These are phyloP conservation scores for Caenorhabditis uteleia DNA, from an alignment of 2,888 invertebrate species.

Conservation along the genomic window DNA sequence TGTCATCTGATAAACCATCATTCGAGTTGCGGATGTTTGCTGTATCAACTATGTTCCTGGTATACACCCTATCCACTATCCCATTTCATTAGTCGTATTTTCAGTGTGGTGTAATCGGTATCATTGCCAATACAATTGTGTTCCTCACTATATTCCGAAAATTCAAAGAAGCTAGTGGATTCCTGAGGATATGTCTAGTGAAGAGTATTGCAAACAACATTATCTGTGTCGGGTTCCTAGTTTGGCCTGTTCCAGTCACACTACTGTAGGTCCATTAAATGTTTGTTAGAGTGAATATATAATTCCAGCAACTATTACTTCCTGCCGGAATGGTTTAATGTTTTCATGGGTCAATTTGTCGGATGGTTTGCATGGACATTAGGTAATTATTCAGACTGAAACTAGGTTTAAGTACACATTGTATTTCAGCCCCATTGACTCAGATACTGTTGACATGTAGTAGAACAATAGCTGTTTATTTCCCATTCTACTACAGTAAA, in stretches of 20 bases:
- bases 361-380: constrained; percentile 31
- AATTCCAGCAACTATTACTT: constrained; percentile 22
- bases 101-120: constrained; percentile 14
- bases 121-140: constrained; percentile 9
- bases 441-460: neutral
- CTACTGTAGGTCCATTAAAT: neutral
- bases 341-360: constrained; percentile 19
- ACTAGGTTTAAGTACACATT: no score
- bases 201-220: constrained; percentile 27
- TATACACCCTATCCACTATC: neutral
- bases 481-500: neutral
- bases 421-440: no score
- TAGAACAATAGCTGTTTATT: neutral
- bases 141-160: constrained; percentile 8
- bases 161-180: constrained; percentile 18
- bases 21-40: neutral
- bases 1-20: no score
- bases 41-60: neutral
- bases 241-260: constrained; percentile 27
- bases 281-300: neutral
- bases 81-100: neutral
- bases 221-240: constrained; percentile 15
- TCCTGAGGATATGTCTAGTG: constrained; percentile 23
- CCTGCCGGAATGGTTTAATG: constrained; percentile 17
- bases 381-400: no score